Evolutionary conservation across 2,113 vertebrate species (phyloP), one percentile per base, ranked within the genome.

Genomic region (Physeter macrocephalus): DNA sequence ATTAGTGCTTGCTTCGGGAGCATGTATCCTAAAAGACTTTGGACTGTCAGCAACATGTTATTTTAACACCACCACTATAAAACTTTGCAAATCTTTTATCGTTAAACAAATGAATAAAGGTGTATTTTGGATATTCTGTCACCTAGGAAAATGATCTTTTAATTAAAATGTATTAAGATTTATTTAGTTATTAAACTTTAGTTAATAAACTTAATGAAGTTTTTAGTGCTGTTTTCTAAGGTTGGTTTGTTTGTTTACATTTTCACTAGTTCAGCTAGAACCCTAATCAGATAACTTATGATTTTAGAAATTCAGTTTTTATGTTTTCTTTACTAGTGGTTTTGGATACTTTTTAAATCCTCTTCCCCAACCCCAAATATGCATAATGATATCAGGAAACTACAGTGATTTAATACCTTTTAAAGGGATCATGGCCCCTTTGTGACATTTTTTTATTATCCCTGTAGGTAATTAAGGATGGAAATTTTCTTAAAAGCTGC

Each of bases 231-330:
- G 1, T 66, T 82, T 27, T 52, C 34, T n/a, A 54, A n/a, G 34
- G 20, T 80, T 52, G 34, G 20, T 80, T 52, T 62, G n/a, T 87
- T 64, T 72, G 39, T 59, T 74, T 59, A 52, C 2, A 80, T 93
- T 69, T 93, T 81, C 25, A 66, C 21, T 90, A 5, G 41, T 93
- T 96, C 15, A 93, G 15, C 20, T 95, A 43, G 74, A 84, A 82
- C 82, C 10, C 13, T 86, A 78, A 75, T 72, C 20, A 57, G 92
- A 15, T 64, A 64, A 74, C 12, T 67, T 84, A 57, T 1, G 41
- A 64, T 69, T 80, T 74, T 80, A 95, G 61, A 93, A 87, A 85
- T 85, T 90, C 27, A 62, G 36, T 67, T 93, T 92, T 94, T 59
- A 81, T 74, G 12, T 77, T 86, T 62, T 66, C 9, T 75, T 81